phyloP scores from a whole-genome alignment of 2,888 invertebrate genomes.

The Philopedon plagiatum region DNA sequence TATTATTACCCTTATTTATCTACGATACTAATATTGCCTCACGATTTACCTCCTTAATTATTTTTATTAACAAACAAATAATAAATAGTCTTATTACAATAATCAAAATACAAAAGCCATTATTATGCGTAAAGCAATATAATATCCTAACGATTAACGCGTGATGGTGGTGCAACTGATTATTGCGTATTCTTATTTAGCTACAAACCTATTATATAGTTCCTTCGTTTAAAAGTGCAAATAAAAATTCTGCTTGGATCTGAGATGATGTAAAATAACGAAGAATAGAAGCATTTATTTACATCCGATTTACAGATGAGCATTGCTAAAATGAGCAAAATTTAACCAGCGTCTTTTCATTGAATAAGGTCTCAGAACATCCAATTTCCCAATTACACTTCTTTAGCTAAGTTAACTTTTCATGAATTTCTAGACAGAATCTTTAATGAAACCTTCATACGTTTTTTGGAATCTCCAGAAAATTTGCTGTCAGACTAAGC shows the following conservation, averaged over 20 bases:
- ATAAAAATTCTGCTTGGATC: too few species aligned
- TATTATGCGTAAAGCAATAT: constrained; percentile 22
- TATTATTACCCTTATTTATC: neutral
- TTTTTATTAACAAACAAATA: constrained; percentile 20
- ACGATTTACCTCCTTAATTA: constrained; percentile 10
- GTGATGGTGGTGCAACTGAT: constrained; percentile 16
- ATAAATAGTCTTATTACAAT: constrained; percentile 6
- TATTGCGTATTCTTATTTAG: constrained; percentile 5
- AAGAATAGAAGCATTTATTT: too few species aligned
- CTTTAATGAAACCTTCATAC: too few species aligned
- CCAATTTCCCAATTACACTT: neutral
- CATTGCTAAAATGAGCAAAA: too few species aligned
- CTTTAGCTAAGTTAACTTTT: neutral
- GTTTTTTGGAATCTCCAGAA: too few species aligned
- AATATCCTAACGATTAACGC: constrained; percentile 21
- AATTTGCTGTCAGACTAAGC: too few species aligned
- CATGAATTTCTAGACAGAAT: too few species aligned
- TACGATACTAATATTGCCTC: neutral
- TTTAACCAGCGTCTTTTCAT: too few species aligned
- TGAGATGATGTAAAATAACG: too few species aligned
- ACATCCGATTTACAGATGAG: too few species aligned
- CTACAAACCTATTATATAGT: neutral
- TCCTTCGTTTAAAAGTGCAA: neutral
- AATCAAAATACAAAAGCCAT: constrained; percentile 20
- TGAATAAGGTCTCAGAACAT: too few species aligned